Base-by-base conservation (phyloP, 2,888 invertebrate species). In the Callinectes sapidus region DNA sequence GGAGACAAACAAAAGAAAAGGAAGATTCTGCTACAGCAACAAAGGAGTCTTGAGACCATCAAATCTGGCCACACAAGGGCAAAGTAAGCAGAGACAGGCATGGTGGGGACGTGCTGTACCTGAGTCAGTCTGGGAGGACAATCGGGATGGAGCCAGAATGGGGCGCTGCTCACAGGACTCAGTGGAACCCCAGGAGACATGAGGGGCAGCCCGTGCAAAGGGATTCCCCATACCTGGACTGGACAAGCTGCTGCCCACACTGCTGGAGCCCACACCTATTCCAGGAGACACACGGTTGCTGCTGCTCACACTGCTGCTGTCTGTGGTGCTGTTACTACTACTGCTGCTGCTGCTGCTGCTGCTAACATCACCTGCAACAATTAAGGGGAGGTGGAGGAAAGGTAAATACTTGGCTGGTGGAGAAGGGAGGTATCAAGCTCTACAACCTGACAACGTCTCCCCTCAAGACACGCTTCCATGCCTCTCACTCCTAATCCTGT, bases 81-180 rank as follows among this genome's bases (percentile, higher is more conserved):
- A 54, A 10, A 16, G 2, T 1, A 88, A 13, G 8, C 6, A 3
- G 28, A 42, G 48, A 8, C 48, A 48, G 48, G 48, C 0, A 10
- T 8, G 48, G 48, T 48, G 48, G 48, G 48, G 10, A 5, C 16
- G 35, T 18, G 66, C 14, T 14, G 16, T 77, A 93, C 92, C 92
- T 89, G 90, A 55, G 48, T 93, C 92, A 71, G 90, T 32, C 5
- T 71, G 81, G n/a, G 93, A 87, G 23, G 55, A 81, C 42, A 93
- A 42, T 32, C 87, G 89, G 10, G 93, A 77, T 28, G 93, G 93
- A 28, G 93, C 93, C 16, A 93, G 87, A 66, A 93, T 93, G 87
- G 93, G 93, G 61, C 87, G 91, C 23, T 91, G 93, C 39, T 93
- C 93, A 14, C 86, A 86, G 23, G 93, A 93, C 87, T 93, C 93